phyloP scores from a whole-genome alignment of 1,140 invertebrate genomes.

The Macrostomum lignano region DNA sequence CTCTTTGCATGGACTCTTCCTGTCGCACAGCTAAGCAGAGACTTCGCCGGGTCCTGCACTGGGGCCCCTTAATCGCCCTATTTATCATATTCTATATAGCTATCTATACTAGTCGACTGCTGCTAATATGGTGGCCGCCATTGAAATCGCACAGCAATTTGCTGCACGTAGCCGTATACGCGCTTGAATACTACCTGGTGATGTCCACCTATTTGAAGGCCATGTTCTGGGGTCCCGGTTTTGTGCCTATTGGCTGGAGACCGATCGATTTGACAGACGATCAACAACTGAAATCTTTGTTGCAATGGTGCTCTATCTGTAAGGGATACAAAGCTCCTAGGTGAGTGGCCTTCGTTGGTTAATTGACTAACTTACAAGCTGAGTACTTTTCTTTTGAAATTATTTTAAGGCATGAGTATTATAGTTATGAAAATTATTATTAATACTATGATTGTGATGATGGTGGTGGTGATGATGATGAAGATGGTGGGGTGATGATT shows the following conservation, averaged over 20 bases:
- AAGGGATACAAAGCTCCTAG: no score
- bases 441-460: no score
- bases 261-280: not conserved
- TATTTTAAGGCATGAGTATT: no score
- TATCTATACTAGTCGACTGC: not conserved
- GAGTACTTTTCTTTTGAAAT: no score
- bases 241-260: constrained; percentile 1
- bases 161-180: not conserved
- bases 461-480: no score
- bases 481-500: no score
- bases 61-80: not conserved
- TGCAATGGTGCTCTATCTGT: no score
- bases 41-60: not conserved
- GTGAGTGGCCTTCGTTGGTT: no score
- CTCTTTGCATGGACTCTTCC: no score
- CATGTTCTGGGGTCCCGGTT: constrained; percentile 3
- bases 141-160: not conserved
- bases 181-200: not conserved
- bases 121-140: not conserved
- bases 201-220: constrained; percentile 2
- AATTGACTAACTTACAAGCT: no score
- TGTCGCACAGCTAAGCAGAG: not conserved
- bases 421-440: no score
- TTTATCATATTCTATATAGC: constrained; percentile 4
- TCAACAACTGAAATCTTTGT: no score